Percentiles rank a stretch among this genome's conserved stretches.
Conservation (phyloP, 2,888 invertebrate species). For the Scaptomyza flava region DNA sequence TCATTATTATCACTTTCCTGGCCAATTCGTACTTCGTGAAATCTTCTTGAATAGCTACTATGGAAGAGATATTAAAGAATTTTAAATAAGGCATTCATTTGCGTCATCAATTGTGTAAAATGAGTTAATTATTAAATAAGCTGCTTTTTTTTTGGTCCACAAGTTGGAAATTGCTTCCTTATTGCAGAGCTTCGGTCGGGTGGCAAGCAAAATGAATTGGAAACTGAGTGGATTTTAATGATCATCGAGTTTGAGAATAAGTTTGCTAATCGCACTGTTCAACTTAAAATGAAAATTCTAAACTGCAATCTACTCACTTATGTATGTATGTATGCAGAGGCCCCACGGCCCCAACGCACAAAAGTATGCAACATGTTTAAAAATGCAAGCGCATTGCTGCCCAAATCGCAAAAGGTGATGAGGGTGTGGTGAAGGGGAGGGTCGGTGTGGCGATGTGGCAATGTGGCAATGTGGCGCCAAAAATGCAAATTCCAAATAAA, state of each 20-base stretch:
- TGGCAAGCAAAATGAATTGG: too few species aligned
- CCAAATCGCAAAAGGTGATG: slow-evolving; percentile 14
- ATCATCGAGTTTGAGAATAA: background rate
- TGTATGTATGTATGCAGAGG: slow-evolving; percentile 52
- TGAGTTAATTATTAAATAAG: too few species aligned
- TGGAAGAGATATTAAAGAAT: too few species aligned
- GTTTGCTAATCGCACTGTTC: background rate
- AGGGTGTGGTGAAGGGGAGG: background rate
- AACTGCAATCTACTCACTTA: slow-evolving; percentile 42
- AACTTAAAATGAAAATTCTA: slow-evolving; percentile 50
- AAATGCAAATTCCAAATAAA: slow-evolving; percentile 78
- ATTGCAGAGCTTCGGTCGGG: too few species aligned
- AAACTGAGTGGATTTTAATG: too few species aligned
- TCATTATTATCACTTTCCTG: too few species aligned
- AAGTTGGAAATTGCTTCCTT: too few species aligned
- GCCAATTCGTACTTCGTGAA: too few species aligned
- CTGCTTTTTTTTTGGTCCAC: too few species aligned
- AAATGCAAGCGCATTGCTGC: slow-evolving; percentile 62
- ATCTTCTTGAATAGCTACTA: too few species aligned
- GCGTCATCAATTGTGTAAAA: too few species aligned
- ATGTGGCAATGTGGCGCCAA: slow-evolving; percentile 37
- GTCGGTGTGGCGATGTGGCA: slow-evolving; percentile 2
- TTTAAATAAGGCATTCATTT: too few species aligned
- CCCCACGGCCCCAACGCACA: slow-evolving; percentile 52
- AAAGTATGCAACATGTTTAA: slow-evolving; percentile 76